These are phyloP conservation scores for Protomyctophum bolini DNA, from an alignment of 2,113 vertebrate species.

Conservation along the genomic window DNA sequence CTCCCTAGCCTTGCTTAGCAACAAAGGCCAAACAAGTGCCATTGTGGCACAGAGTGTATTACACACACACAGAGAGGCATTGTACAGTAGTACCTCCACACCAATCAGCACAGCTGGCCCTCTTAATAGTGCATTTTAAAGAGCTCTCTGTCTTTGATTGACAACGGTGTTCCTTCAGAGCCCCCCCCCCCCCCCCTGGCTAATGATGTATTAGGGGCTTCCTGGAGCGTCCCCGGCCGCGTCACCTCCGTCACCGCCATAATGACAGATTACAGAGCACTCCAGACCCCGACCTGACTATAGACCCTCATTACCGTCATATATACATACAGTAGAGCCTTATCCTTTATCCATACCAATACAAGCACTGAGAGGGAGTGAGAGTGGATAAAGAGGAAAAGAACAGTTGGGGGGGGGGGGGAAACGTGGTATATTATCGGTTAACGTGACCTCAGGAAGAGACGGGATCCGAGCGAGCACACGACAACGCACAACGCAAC, in stretches of 20 bases:
- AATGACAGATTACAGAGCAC: slow-evolving; percentile 16
- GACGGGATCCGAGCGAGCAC: too few species aligned
- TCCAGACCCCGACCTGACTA: slow-evolving; percentile 21
- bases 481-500: too few species aligned
- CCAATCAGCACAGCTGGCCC: slow-evolving; percentile 13
- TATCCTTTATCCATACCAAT: too few species aligned
- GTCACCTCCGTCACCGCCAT: slow-evolving; percentile 10
- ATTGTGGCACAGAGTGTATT: not conserved
- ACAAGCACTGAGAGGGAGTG: too few species aligned
- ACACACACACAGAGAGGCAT: not conserved
- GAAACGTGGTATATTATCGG: too few species aligned
- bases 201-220: slow-evolving; percentile 37
- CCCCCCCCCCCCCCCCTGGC: slow-evolving; percentile 7
- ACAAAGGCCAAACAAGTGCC: slow-evolving; percentile 16
- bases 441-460: too few species aligned
- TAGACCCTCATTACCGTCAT: slow-evolving; percentile 10
- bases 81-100: slow-evolving; percentile 21
- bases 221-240: slow-evolving; percentile 13
- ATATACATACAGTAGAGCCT: too few species aligned
- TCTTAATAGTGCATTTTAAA: slow-evolving; percentile 12
- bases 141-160: not conserved
- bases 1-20: slow-evolving; percentile 14
- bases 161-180: slow-evolving; percentile 22
- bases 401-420: too few species aligned
- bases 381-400: too few species aligned